Conservation (phyloP, 2,888 invertebrate genomes). For the Cerceris rybyensis region DNA sequence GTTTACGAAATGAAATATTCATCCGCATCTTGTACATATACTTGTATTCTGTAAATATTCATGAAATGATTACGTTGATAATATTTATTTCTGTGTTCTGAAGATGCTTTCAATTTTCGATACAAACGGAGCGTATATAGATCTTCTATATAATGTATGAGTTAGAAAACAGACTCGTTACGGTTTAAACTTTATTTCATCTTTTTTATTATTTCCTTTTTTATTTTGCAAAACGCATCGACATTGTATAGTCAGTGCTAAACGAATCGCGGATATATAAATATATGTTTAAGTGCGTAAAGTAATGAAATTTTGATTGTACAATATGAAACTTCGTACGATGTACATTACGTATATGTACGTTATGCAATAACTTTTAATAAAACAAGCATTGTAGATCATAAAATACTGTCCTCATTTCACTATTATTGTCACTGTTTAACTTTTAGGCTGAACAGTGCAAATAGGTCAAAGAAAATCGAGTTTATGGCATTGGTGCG, state of each 20-base stretch:
- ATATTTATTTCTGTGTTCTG: conserved; percentile 47
- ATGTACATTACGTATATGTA: conserved; percentile 49
- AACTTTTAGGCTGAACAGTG: conserved; percentile 4
- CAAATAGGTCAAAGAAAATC: conserved; percentile 21
- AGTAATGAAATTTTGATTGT: conserved; percentile 39
- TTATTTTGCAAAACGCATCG: conserved; percentile 31
- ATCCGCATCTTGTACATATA: conserved; percentile 33
- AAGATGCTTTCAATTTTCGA: conserved; percentile 50
- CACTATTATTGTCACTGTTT: conserved; percentile 8
- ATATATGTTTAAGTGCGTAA: conserved; percentile 25
- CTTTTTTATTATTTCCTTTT: conserved; percentile 27
- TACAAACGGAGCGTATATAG: conserved; percentile 12
- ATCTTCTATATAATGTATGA: conserved; percentile 6
- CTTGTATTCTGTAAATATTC: conserved; percentile 48
- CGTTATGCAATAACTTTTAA: conserved; percentile 57
- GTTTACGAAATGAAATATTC: conserved; percentile 23
- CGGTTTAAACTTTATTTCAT: conserved; percentile 15
- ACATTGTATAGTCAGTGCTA: conserved; percentile 33
- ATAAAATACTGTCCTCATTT: conserved; percentile 31
- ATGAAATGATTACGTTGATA: conserved; percentile 26
- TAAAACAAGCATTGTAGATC: conserved; percentile 39
- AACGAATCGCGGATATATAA: conserved; percentile 10
- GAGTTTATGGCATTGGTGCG: neutral
- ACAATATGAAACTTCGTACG: conserved; percentile 41
- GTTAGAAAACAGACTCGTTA: conserved; percentile 23